These are phyloP conservation scores for Plutella xylostella DNA, from an alignment of 2,888 invertebrate species.

Conservation along the genomic window DNA sequence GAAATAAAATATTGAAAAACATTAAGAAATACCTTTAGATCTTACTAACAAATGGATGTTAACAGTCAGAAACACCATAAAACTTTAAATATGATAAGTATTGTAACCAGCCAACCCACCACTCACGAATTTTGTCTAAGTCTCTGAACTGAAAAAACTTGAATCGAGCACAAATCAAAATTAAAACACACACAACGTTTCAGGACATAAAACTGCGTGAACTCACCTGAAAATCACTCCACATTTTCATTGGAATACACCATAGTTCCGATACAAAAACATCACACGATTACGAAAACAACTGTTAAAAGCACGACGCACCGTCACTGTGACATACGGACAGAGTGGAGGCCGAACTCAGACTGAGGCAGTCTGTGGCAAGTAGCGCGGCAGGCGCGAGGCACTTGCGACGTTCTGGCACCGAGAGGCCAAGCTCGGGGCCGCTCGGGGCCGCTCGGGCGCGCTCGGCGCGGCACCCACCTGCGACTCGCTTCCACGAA, in stretches of 20 bases:
- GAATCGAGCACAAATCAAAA: too few species aligned
- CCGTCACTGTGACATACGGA: constrained; percentile 48
- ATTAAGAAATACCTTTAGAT: too few species aligned
- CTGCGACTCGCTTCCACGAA: constrained; percentile 60
- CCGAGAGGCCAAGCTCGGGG: constrained; percentile 27
- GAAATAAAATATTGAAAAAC: too few species aligned
- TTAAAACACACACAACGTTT: too few species aligned
- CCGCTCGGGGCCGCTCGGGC: constrained; percentile 12
- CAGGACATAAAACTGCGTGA: constrained; percentile 3
- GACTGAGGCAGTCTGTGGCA: constrained; percentile 38
- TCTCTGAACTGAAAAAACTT: too few species aligned
- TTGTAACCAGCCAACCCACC: too few species aligned
- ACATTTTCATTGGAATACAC: constrained; percentile 69
- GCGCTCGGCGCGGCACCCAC: constrained; percentile 37
- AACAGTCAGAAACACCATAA: too few species aligned
- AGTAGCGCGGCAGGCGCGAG: constrained; percentile 21
- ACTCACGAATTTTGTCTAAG: too few species aligned
- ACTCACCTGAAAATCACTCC: constrained; percentile 69
- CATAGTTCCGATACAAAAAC: constrained; percentile 69
- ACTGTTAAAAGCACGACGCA: constrained; percentile 61
- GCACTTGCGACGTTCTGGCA: constrained; percentile 13
- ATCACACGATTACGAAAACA: constrained; percentile 68
- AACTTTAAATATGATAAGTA: too few species aligned
- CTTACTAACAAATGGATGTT: too few species aligned
- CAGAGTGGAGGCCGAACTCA: constrained; percentile 56